A percentile compares a stretch with the other conserved stretches of the same genome.
Evolutionary conservation across 2,797 vertebrate genomes (phyloP).

Genomic region (Mus caroli): DNA sequence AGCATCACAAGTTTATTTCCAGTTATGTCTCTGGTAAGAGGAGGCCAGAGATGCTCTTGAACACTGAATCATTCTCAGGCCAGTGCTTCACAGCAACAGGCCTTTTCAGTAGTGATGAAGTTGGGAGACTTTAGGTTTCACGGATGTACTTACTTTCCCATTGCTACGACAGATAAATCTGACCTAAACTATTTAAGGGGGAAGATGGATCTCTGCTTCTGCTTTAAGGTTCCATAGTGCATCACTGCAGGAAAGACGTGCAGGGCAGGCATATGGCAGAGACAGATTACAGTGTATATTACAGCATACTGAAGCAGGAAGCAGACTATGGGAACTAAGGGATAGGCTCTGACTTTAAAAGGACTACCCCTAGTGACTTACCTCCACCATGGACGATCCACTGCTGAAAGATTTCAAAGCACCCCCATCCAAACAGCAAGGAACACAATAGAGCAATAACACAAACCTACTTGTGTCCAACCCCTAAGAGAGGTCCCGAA

Average conservation of each 20-base stretch:
- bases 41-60: neutral
- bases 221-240: neutral
- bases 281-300: neutral
- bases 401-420: neutral
- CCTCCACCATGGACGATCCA: rapidly evolving
- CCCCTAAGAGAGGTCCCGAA: neutral
- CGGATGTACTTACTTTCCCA: neutral
- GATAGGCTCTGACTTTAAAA: neutral
- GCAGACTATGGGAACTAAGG: neutral
- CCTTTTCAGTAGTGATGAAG: neutral
- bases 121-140: too few species aligned
- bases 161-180: too few species aligned
- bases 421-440: neutral
- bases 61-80: neutral
- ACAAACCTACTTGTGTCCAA: neutral
- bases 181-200: neutral
- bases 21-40: neutral
- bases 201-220: neutral
- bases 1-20: neutral
- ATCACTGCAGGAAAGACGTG: neutral
- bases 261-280: neutral
- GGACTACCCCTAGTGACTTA: neutral
- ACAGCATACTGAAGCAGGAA: too few species aligned
- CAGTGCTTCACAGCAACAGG: neutral
- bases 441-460: neutral